Conservation (phyloP, 2,113 vertebrate genomes). For the Heterotilapia buettikoferi region DNA sequence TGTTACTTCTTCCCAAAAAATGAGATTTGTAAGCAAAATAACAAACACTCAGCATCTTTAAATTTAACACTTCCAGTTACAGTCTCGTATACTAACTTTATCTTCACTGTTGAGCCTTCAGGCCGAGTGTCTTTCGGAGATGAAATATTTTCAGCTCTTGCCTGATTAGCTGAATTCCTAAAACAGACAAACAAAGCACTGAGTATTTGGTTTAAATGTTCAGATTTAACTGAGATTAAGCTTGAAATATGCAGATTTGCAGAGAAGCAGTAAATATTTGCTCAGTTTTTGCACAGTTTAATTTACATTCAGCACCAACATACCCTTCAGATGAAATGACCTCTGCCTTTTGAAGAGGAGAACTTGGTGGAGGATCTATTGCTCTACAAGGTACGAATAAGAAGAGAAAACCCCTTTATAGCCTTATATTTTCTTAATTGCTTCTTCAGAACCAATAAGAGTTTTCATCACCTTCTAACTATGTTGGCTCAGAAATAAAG, state of each 20-base stretch:
- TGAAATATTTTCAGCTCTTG: neutral
- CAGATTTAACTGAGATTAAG: neutral
- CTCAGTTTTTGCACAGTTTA: neutral
- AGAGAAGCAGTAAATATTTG: neutral
- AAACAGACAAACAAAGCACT: neutral
- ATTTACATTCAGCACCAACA: neutral
- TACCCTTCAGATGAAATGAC: neutral
- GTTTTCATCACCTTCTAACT: neutral
- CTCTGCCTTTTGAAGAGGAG: neutral
- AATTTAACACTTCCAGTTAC: neutral
- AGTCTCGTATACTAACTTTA: constrained; percentile 11
- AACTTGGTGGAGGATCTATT: neutral
- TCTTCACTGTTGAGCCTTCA: neutral
- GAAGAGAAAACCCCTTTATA: neutral
- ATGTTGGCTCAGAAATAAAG: neutral
- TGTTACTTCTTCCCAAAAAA: neutral
- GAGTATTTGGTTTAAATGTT: neutral
- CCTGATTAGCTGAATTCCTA: neutral
- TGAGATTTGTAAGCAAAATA: neutral
- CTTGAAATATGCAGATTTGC: neutral
- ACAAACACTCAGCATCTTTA: neutral
- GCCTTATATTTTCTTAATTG: neutral
- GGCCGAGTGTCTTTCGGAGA: neutral
- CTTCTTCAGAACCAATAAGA: neutral
- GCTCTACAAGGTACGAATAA: constrained; percentile 9